Percentiles rank a stretch among this genome's conserved stretches.
Evolutionary conservation across 2,888 invertebrate genomes (phyloP).

Genomic region (Neoscelio sp.): DNA sequence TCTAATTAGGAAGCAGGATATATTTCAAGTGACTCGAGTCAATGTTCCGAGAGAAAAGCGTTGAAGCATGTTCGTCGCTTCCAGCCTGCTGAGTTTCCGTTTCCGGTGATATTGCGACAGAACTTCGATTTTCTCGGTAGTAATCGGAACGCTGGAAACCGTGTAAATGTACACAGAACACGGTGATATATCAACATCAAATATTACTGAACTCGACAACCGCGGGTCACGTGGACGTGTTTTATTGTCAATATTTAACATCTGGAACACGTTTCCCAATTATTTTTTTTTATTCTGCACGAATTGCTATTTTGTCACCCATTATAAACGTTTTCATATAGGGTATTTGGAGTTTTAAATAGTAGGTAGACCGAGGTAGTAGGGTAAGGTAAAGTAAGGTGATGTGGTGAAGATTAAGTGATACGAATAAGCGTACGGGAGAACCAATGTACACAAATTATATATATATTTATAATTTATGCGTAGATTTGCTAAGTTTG

Average conservation of each 20-base stretch:
- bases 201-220: conserved; percentile 46
- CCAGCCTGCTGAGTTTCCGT: conserved; percentile 68
- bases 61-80: conserved; percentile 67
- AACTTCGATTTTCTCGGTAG: conserved; percentile 69
- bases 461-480: no score
- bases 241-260: conserved; percentile 12
- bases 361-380: no score
- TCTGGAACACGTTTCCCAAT: no score
- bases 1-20: conserved; percentile 67
- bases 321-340: no score
- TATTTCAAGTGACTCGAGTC: conserved; percentile 68
- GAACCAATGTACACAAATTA: no score
- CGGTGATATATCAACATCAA: conserved; percentile 52
- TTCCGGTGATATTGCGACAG: conserved; percentile 71
- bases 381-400: no score
- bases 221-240: conserved; percentile 26
- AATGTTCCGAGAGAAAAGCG: conserved; percentile 69
- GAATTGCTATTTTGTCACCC: no score
- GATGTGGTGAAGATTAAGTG: no score
- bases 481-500: no score
- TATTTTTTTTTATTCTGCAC: no score
- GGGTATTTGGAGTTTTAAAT: no score
- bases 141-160: conserved; percentile 66
- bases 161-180: conserved; percentile 55
- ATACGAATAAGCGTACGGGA: no score